Evolutionary conservation across 1,140 invertebrate species (phyloP), one percentile per base, ranked within the genome.

Genomic region (Drosophila cardini): DNA sequence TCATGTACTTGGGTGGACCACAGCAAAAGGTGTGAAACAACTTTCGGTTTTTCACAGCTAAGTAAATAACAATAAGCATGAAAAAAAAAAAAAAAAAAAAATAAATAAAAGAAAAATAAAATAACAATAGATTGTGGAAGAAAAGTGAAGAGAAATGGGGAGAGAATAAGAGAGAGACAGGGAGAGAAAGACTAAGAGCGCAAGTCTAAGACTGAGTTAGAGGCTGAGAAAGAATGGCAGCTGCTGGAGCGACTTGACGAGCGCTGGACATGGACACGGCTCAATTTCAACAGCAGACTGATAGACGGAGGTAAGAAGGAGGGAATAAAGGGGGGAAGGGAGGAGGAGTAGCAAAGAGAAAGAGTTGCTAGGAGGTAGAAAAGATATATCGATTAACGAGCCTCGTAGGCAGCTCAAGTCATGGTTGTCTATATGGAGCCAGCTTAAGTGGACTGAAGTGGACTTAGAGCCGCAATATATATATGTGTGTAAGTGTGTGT

Each of bases 21-120:
- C 11, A 6, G 7, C n/a, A 30, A 45, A 71, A 83, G 83, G 83
- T 86, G 83, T 77, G 83, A 87, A 86, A 80, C 69, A 60, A 86
- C 83, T 86, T 86, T 86, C 83, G 72, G 61, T 86, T 86, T 87
- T 73, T 87, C 83, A 86, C 83, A 86, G 83, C 69, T 61, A 87
- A 87, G 74, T 76, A 82, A 87, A 82, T 78, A 87, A 67, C 60
- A 76, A 87, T 82, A 76, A 74, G 79, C 62, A 68, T 40, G 69
- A 69, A 56, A 73, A 67, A 81, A 26, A 71, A 65, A 40, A 46
- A 50, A 3, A 32, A 32, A 32, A 36, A 45, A 43, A 50, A 72
- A 70, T 64, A 78, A 74, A 73, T 76, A 77, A 57, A 45, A 61
- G 57, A 68, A 56, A 52, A 73, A 43, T 62, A 40, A 62, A 57